Evolutionary conservation across 2,888 invertebrate species (phyloP).

Genomic region (Drosophila leonis): DNA sequence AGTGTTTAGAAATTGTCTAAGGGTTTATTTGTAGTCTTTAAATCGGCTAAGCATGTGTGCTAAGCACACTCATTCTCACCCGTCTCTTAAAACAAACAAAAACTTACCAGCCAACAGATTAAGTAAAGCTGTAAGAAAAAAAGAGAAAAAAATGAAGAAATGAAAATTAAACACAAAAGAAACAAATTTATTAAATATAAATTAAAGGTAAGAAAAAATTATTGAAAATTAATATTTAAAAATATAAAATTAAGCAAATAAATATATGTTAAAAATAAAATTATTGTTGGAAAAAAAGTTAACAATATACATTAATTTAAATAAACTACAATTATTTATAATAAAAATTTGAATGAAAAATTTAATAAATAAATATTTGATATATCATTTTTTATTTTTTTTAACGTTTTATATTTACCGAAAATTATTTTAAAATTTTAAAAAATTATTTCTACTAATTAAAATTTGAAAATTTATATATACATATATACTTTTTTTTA

Average conservation of each 20-base stretch:
- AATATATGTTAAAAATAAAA: neutral
- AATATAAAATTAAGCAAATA: neutral
- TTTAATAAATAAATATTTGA: neutral
- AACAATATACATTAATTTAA: neutral
- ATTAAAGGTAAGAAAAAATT: neutral
- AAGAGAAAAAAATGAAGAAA: conserved; percentile 27
- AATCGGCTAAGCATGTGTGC: conserved; percentile 25
- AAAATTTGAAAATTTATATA: neutral
- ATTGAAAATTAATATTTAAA: neutral
- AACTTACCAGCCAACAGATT: conserved; percentile 72
- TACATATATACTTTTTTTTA: neutral
- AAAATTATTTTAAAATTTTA: no score
- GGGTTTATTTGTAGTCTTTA: conserved; percentile 23
- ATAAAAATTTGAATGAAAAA: neutral
- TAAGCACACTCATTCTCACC: neutral
- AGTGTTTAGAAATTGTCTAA: conserved; percentile 51
- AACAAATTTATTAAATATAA: neutral
- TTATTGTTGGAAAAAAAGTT: no score
- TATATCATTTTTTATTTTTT: no score
- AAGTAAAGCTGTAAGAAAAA: conserved; percentile 62
- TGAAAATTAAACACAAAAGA: conserved; percentile 22
- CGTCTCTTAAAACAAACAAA: conserved; percentile 27
- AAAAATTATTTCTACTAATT: no score
- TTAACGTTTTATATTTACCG: no score
- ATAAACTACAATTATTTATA: neutral